phyloP scores from a whole-genome alignment of 2,113 vertebrate species.

The Chlamydotis undulata region DNA sequence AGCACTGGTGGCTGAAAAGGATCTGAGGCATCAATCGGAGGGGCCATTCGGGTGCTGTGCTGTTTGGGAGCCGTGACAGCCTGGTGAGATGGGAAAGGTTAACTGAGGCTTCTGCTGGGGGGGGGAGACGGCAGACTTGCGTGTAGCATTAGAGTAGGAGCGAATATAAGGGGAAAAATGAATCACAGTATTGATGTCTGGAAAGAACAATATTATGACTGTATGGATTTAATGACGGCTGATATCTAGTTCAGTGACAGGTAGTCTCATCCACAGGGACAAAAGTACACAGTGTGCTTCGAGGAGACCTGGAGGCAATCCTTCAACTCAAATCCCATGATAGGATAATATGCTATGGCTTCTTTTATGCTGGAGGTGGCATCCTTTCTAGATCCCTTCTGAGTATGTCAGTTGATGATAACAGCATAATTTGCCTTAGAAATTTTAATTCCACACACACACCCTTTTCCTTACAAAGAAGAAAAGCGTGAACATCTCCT shows the following conservation, averaged over 20 bases:
- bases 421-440: slow-evolving; percentile 66
- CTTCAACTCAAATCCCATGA: slow-evolving; percentile 53
- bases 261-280: slow-evolving; percentile 33
- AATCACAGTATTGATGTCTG: slow-evolving; percentile 30
- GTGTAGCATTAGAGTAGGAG: not conserved
- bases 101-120: not conserved
- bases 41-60: not conserved
- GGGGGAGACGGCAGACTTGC: not conserved
- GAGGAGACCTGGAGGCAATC: slow-evolving; percentile 44
- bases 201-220: slow-evolving; percentile 50
- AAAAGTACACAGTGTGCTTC: slow-evolving; percentile 33
- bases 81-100: not conserved
- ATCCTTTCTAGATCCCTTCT: slow-evolving; percentile 57
- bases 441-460: slow-evolving; percentile 50
- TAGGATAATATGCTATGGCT: slow-evolving; percentile 51
- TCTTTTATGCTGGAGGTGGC: slow-evolving; percentile 37
- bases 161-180: not conserved
- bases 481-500: slow-evolving; percentile 44
- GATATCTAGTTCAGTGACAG: slow-evolving; percentile 34
- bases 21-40: not conserved
- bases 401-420: slow-evolving; percentile 66
- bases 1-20: not conserved
- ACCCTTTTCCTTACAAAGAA: slow-evolving; percentile 57
- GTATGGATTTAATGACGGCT: slow-evolving; percentile 9
- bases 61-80: not conserved